A percentile compares a stretch with the other conserved stretches of the same genome.
Evolutionary conservation across 2,113 vertebrate species (phyloP).

Genomic region (Rhabdomys dilectus): DNA sequence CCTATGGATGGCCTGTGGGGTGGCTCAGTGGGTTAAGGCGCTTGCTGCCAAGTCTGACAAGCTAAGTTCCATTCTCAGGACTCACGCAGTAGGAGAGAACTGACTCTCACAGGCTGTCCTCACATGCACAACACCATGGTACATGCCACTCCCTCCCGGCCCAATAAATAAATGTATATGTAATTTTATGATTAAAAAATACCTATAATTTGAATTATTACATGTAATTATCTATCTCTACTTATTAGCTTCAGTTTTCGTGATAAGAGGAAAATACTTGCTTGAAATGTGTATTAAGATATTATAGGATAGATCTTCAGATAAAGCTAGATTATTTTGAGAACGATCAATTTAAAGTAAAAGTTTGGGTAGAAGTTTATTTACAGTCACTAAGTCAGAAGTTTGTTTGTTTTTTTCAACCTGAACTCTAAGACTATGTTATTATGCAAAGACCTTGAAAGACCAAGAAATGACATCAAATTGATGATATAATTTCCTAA

Average conservation of each 20-base stretch:
- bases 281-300: neutral
- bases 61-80: too few species aligned
- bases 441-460: conserved; percentile 76
- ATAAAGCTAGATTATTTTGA: conserved; percentile 40
- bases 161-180: too few species aligned
- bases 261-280: neutral
- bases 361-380: conserved; percentile 72
- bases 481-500: conserved; percentile 86
- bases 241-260: neutral
- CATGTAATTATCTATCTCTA: neutral
- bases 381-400: conserved; percentile 36
- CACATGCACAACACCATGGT: too few species aligned
- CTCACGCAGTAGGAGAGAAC: too few species aligned
- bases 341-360: conserved; percentile 43
- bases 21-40: neutral
- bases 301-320: neutral
- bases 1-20: neutral
- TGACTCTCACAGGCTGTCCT: neutral
- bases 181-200: neutral
- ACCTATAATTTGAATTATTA: neutral
- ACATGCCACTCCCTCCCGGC: neutral
- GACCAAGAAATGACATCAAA: conserved; percentile 83
- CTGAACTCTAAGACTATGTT: conserved; percentile 45
- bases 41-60: neutral
- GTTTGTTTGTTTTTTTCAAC: conserved; percentile 57